Evolutionary conservation across 1,140 invertebrate genomes (phyloP), one percentile per base, ranked within the genome.

Genomic region (Drosophila setifemur): DNA sequence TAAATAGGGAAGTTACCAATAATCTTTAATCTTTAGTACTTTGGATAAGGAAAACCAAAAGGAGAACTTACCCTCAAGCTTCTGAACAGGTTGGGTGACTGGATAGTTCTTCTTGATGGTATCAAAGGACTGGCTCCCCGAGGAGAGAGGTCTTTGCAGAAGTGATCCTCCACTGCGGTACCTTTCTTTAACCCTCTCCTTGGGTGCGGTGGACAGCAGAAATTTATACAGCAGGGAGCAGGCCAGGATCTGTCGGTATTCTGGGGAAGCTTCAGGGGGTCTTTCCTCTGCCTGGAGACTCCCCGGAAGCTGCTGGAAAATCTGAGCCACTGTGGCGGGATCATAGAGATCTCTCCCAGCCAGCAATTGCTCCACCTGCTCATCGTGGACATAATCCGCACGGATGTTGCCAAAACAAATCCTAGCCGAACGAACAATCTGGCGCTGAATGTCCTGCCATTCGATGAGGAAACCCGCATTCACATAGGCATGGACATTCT

Each of bases 401-500:
- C 91, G 92, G 26, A 97, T 95, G 35, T 94, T 95, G 0, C 95
- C 95, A 74, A 92, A 94, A 4, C 94, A 92, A 33, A 92, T 89
- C 1, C 76, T 74, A 14, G 78, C 74, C 0, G 75, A 74, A 3
- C 21, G 43, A 7, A 89, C 73, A 11, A 55, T 61, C 2, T 93
- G 91, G 1, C 42, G 28, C 25, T 71, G 47, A 1, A 18, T 5
- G 16, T 75, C 63, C 12, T 69, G 47, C 68, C 81, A 77, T 23
- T 77, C 83, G 26, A 86, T 93, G 1, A n/a, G 93, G 82, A 97
- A 96, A 8, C 94, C 96, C 6, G 94, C 95, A 89, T 96, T 96
- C 0, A 97, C 94, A 71, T 95, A 93, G 0, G 96, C 96, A 79
- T 96, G 95, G 0, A 96, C 93, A 89, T 97, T 97, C 91, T 96